phyloP scores from a whole-genome alignment of 2,113 vertebrate species.

The Rafetus swinhoei region DNA sequence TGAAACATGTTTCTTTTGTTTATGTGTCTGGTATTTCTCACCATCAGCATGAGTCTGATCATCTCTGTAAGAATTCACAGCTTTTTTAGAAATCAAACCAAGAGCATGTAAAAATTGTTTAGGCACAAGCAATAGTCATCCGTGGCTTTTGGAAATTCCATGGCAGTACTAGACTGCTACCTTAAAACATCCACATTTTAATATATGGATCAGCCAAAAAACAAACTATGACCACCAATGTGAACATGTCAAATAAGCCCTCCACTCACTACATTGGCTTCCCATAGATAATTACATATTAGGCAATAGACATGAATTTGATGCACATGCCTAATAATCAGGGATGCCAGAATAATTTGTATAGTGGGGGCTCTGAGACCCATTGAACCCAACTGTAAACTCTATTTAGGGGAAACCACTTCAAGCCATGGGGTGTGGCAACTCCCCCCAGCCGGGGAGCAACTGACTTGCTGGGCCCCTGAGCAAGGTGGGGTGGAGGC shows the following conservation, averaged over 20 bases:
- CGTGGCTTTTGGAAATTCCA: not conserved
- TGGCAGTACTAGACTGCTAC: accelerated
- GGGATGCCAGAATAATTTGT: too few relatives aligned
- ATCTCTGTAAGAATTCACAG: not conserved
- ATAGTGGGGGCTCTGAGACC: too few relatives aligned
- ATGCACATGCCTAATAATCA: too few relatives aligned
- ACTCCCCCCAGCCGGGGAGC: too few relatives aligned
- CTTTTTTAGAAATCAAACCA: not conserved
- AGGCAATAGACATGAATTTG: too few relatives aligned
- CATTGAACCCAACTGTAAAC: too few relatives aligned
- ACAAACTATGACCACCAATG: not conserved
- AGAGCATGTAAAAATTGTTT: not conserved
- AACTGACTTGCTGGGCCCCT: too few relatives aligned
- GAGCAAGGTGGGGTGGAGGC: too few relatives aligned
- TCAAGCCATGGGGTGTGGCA: too few relatives aligned
- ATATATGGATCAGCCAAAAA: not conserved
- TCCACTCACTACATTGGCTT: not conserved
- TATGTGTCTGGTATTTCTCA: not conserved
- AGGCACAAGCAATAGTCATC: not conserved
- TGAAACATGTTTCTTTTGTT: not conserved
- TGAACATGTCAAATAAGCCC: not conserved
- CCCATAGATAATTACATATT: not conserved
- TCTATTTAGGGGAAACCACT: too few relatives aligned
- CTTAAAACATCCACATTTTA: not conserved
- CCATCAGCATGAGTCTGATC: not conserved